These are phyloP conservation scores for Hyles lineata DNA, from an alignment of 2,888 invertebrate genomes.

Conservation along the genomic window DNA sequence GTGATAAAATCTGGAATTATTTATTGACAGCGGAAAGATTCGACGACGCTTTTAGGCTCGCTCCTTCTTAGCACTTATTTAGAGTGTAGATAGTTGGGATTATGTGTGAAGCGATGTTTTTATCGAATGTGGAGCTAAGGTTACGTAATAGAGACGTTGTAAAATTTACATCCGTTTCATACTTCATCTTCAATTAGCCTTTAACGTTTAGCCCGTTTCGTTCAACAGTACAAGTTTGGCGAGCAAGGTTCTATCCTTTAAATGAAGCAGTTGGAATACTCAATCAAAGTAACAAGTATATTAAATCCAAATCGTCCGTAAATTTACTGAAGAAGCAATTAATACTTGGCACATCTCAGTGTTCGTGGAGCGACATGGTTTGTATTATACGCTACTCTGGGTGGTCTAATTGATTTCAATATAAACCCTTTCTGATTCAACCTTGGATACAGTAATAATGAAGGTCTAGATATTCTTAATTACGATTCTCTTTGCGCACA, in stretches of 20 bases:
- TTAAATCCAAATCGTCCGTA: neutral
- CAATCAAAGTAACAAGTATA: neutral
- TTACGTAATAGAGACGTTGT: neutral
- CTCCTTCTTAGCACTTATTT: neutral
- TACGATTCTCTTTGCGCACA: no score
- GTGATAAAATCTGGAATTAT: conserved; percentile 30
- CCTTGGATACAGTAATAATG: neutral
- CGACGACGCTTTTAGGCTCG: neutral
- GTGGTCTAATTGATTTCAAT: neutral
- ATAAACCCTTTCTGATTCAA: neutral
- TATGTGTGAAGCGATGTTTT: no score
- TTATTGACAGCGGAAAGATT: conserved; percentile 30
- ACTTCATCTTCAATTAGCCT: no score
- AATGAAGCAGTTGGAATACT: neutral
- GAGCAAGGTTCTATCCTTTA: no score
- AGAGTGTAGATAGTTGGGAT: neutral
- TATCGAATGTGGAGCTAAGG: no score
- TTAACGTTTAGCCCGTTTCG: no score
- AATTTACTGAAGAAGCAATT: neutral
- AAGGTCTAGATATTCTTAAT: neutral
- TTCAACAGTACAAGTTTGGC: no score
- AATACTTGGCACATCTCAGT: neutral
- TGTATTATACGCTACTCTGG: conserved; percentile 2
- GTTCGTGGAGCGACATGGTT: neutral
- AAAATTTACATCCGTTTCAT: no score